Conservation (phyloP, 2,113 vertebrate species). For the Ciconia boyciana region DNA sequence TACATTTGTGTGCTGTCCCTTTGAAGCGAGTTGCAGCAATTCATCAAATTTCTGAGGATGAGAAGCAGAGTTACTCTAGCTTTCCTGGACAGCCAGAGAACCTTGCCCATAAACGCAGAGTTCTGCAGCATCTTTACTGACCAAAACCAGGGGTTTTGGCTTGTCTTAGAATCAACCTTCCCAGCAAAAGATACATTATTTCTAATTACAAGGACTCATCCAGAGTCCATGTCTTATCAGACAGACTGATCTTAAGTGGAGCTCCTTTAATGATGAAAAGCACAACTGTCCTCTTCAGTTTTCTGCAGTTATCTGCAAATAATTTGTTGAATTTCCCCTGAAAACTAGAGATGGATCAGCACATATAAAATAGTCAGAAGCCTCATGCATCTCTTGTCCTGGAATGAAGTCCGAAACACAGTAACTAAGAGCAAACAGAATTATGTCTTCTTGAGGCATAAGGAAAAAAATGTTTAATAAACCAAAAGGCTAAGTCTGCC, state of each 20-base stretch:
- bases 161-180: not conserved
- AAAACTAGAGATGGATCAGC: not conserved
- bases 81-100: not conserved
- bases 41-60: constrained; percentile 90
- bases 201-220: not conserved
- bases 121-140: not conserved
- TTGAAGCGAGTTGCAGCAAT: constrained; percentile 90
- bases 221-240: not conserved
- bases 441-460: not conserved
- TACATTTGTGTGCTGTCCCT: constrained; percentile 91
- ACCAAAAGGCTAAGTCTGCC: not conserved
- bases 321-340: not conserved
- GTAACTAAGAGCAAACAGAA: not conserved
- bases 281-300: not conserved
- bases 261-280: not conserved
- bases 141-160: not conserved
- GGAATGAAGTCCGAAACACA: not conserved
- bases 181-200: not conserved
- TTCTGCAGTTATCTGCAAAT: not conserved
- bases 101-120: not conserved
- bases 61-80: not conserved
- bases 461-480: not conserved
- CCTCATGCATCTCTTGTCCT: not conserved
- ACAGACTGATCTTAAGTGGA: not conserved
- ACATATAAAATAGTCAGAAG: not conserved